A percentile compares a stretch with the other conserved stretches of the same genome.
These are phyloP conservation scores for Tortricodes alternella DNA, from an alignment of 2,888 invertebrate genomes.

Conservation along the genomic window DNA sequence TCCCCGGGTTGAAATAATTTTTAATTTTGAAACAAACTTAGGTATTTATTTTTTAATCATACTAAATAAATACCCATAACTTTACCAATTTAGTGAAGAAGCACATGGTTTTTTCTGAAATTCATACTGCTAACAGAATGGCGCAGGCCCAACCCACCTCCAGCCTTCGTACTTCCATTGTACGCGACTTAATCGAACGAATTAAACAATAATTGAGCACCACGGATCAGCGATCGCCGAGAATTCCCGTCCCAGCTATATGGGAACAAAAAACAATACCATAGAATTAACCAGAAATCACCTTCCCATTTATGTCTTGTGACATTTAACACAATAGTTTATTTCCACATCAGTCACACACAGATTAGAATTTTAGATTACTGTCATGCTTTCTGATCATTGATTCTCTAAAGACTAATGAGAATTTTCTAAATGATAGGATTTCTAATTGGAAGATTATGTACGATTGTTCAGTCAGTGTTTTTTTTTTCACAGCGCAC, in stretches of 20 bases:
- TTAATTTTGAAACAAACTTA: too few relatives aligned
- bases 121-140: too few relatives aligned
- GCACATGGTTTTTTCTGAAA: too few relatives aligned
- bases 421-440: too few relatives aligned
- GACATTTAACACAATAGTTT: conserved; percentile 16
- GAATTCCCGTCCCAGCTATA: conserved; percentile 3
- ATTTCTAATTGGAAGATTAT: conserved; percentile 1
- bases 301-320: conserved; percentile 5
- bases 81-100: too few relatives aligned
- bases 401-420: too few relatives aligned
- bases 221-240: conserved; percentile 16
- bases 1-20: too few relatives aligned
- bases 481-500: conserved; percentile 36
- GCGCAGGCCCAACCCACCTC: too few relatives aligned
- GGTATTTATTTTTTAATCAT: too few relatives aligned
- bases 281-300: conserved; percentile 11
- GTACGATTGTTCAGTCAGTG: conserved; percentile 5
- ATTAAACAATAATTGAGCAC: background rate
- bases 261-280: conserved; percentile 15
- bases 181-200: background rate
- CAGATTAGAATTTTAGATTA: background rate
- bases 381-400: too few relatives aligned
- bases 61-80: too few relatives aligned
- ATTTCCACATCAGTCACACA: conserved; percentile 25
- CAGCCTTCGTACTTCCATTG: background rate